phyloP scores from a whole-genome alignment of 2,113 vertebrate species.

The Illadopsis cleaveri region DNA sequence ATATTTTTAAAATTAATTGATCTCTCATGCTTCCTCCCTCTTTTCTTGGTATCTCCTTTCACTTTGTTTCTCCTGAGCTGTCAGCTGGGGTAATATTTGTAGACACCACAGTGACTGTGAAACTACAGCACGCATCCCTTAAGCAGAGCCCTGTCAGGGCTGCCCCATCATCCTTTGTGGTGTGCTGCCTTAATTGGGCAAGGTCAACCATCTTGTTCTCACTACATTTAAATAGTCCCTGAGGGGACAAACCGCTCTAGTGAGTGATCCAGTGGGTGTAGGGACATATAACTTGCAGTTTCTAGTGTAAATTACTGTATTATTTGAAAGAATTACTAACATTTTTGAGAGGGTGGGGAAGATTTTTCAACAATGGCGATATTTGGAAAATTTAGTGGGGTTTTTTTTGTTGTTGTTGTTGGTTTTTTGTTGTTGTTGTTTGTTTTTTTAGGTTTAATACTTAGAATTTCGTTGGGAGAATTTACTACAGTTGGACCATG shows the following conservation, averaged over 20 bases:
- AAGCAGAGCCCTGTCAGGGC: constrained; percentile 17
- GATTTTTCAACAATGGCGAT: neutral
- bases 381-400: neutral
- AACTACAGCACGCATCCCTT: neutral
- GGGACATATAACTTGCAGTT: neutral
- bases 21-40: neutral
- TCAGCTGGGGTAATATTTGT: constrained; percentile 34
- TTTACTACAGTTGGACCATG: neutral
- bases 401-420: too few species aligned
- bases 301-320: neutral
- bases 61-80: neutral
- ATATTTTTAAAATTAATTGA: constrained; percentile 39
- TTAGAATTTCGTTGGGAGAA: neutral
- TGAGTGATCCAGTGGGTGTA: neutral
- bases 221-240: neutral
- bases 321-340: neutral
- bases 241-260: neutral
- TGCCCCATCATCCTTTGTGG: neutral
- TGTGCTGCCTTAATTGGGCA: constrained; percentile 45
- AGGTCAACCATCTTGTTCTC: constrained; percentile 59
- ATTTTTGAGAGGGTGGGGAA: neutral
- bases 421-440: too few species aligned
- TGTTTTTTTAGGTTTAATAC: neutral
- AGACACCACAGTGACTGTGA: constrained; percentile 1
- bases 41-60: neutral